Evolutionary conservation across 2,888 invertebrate genomes (phyloP).

Genomic region (Cloeon dipterum): DNA sequence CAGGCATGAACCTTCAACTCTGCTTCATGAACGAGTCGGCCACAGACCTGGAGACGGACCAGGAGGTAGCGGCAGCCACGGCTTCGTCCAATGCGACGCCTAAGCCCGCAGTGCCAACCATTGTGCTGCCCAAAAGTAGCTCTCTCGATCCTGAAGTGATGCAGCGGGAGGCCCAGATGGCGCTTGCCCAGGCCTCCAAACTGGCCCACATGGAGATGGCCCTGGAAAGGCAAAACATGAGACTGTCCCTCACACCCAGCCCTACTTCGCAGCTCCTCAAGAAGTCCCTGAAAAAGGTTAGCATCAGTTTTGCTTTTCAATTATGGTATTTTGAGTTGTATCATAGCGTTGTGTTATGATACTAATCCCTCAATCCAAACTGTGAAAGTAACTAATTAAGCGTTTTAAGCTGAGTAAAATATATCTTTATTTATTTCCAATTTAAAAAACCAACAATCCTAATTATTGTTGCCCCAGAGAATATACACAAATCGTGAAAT

Average conservation of each 20-base stretch:
- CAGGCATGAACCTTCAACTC: constrained; percentile 82
- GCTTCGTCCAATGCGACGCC: too few relatives aligned
- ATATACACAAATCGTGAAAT: too few relatives aligned
- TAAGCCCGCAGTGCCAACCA: neutral
- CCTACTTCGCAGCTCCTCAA: constrained; percentile 1
- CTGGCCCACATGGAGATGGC: constrained; percentile 84
- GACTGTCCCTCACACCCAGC: constrained; percentile 11
- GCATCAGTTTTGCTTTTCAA: too few relatives aligned
- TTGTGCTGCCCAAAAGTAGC: neutral
- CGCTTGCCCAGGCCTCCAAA: constrained; percentile 71
- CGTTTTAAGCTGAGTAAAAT: too few relatives aligned
- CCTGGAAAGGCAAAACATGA: constrained; percentile 45
- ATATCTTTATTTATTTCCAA: too few relatives aligned
- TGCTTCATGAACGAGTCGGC: constrained; percentile 89
- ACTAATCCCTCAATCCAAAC: too few relatives aligned
- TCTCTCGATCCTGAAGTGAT: constrained; percentile 15
- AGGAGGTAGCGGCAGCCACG: constrained; percentile 23
- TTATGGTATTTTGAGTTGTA: too few relatives aligned
- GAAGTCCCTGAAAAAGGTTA: neutral
- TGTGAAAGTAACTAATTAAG: too few relatives aligned
- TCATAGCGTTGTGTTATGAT: too few relatives aligned
- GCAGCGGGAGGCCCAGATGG: constrained; percentile 70
- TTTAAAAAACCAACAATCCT: too few relatives aligned
- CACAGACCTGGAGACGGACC: constrained; percentile 61
- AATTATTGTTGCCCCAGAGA: too few relatives aligned